Evolutionary conservation across 2,113 vertebrate species (phyloP).

Genomic region (Neomonachus schauinslandi): DNA sequence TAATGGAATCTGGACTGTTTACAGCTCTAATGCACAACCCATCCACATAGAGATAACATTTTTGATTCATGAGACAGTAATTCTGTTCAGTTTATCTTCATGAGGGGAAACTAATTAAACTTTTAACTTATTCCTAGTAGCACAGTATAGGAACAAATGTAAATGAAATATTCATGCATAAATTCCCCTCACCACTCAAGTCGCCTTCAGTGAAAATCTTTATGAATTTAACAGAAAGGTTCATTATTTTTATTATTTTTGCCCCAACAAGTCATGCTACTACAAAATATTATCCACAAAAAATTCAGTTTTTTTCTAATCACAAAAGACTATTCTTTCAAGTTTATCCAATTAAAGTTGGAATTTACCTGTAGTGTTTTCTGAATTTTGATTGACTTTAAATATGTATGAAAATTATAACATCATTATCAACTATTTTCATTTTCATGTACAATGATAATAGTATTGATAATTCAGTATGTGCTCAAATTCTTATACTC

Average conservation of each 20-base stretch:
- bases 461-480: not conserved
- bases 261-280: not conserved
- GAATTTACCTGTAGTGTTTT: not conserved
- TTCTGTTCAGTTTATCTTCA: slow-evolving; percentile 56
- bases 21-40: not conserved
- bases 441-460: not conserved
- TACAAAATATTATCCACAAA: not conserved
- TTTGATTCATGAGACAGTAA: slow-evolving; percentile 62
- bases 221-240: not conserved
- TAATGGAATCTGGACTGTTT: not conserved
- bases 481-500: not conserved
- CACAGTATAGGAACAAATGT: slow-evolving; percentile 24
- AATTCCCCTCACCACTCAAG: not conserved
- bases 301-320: not conserved
- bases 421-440: not conserved
- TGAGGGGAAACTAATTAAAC: slow-evolving; percentile 55
- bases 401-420: not conserved
- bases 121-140: slow-evolving; percentile 60
- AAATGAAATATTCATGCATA: slow-evolving; percentile 42
- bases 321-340: not conserved
- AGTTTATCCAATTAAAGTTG: not conserved
- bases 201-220: not conserved
- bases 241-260: not conserved
- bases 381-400: not conserved
- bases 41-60: slow-evolving; percentile 31